phyloP scores from a whole-genome alignment of 2,113 vertebrate genomes.

The Heterocephalus glaber region DNA sequence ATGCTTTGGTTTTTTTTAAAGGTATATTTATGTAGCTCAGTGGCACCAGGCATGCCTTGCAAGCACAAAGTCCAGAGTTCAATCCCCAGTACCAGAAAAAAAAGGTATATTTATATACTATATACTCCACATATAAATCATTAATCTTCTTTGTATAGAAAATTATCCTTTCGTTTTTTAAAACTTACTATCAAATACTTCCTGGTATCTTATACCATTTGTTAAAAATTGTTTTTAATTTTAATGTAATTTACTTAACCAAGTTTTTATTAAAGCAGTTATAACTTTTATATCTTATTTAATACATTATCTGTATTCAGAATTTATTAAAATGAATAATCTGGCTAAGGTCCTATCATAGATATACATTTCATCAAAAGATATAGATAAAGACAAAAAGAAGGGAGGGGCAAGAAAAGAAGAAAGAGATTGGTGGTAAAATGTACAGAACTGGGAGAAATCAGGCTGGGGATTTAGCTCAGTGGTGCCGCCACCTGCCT shows the following conservation, averaged over 20 bases:
- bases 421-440: neutral
- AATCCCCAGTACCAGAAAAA: no score
- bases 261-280: neutral
- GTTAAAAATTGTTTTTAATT: neutral
- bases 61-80: no score
- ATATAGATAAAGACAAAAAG: neutral
- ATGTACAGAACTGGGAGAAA: neutral
- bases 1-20: neutral
- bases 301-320: neutral
- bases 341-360: neutral
- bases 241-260: neutral
- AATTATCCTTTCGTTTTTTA: neutral
- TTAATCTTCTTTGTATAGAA: neutral
- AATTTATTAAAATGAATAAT: neutral
- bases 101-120: neutral
- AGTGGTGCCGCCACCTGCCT: no score
- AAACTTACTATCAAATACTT: neutral
- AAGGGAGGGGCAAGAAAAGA: neutral
- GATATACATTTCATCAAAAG: neutral
- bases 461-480: no score
- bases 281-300: neutral
- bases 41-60: no score
- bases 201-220: neutral
- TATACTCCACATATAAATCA: neutral
- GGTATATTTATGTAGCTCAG: no score